phyloP scores from a whole-genome alignment of 2,888 invertebrate species.

The Tineola bisselliella region DNA sequence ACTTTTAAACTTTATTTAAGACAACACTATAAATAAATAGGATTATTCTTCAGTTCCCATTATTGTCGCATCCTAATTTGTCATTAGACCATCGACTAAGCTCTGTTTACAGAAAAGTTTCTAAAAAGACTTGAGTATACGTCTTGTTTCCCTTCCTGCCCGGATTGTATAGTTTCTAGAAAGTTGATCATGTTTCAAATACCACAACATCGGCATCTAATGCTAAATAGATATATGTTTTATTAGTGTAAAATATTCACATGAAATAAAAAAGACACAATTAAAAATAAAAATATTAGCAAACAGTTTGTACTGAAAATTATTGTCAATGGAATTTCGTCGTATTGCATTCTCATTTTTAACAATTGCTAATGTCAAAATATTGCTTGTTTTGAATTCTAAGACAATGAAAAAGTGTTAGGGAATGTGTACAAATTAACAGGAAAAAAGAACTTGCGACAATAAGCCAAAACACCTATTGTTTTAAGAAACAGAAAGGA shows the following conservation, averaged over 20 bases:
- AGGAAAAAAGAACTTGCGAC: not conserved
- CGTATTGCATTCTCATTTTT: not conserved
- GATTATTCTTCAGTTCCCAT: too few relatives aligned
- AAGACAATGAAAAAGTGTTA: not conserved
- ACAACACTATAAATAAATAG: too few relatives aligned
- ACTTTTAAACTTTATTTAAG: too few relatives aligned
- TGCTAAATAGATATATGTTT: too few relatives aligned
- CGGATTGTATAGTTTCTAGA: constrained; percentile 2
- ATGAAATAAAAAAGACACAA: too few relatives aligned
- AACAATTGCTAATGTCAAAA: not conserved
- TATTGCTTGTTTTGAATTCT: not conserved
- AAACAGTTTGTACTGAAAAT: not conserved
- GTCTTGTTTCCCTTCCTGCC: not conserved
- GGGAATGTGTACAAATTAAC: not conserved
- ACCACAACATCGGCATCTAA: not conserved
- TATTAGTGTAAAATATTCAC: too few relatives aligned
- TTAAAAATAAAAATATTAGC: not conserved
- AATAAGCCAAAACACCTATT: not conserved
- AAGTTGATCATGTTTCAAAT: not conserved
- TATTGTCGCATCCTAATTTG: too few relatives aligned
- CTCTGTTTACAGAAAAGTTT: too few relatives aligned
- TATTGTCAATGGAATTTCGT: not conserved
- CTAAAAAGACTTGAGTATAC: too few relatives aligned
- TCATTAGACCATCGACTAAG: too few relatives aligned
- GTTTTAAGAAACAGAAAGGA: not conserved